Conservation (phyloP, 2,888 invertebrate genomes). For the Andrena bicolor region DNA sequence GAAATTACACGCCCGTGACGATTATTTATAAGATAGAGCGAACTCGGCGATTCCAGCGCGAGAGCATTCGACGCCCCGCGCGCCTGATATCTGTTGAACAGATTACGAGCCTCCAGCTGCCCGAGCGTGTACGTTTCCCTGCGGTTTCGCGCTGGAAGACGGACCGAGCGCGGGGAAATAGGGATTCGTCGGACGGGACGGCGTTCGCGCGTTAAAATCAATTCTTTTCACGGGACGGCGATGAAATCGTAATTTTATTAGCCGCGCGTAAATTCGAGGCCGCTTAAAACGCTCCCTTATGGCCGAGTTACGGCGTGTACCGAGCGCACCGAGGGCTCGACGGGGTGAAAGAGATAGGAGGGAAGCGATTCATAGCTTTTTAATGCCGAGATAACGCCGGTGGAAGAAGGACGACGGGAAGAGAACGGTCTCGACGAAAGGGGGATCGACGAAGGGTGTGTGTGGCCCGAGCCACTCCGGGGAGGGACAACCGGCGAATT, state of each 20-base stretch:
- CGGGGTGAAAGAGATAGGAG: slow-evolving; percentile 56
- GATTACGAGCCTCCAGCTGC: neutral
- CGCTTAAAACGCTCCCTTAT: slow-evolving; percentile 38
- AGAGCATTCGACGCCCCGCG: neutral
- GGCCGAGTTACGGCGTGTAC: slow-evolving; percentile 55
- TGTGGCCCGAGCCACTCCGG: slow-evolving; percentile 22
- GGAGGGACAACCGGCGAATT: slow-evolving; percentile 75
- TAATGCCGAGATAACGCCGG: slow-evolving; percentile 64
- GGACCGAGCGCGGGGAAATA: neutral
- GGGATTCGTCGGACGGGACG: neutral
- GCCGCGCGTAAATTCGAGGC: slow-evolving; percentile 63
- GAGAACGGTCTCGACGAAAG: neutral
- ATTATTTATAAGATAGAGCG: slow-evolving; percentile 34
- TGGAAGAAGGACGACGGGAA: slow-evolving; percentile 11
- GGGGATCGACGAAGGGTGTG: slow-evolving; percentile 44
- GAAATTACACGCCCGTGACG: slow-evolving; percentile 22
- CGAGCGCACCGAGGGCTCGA: slow-evolving; percentile 33
- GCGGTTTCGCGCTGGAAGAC: neutral
- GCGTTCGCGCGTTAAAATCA: slow-evolving; percentile 57
- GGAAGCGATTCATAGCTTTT: slow-evolving; percentile 73
- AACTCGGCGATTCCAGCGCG: neutral
- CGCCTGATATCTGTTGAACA: slow-evolving; percentile 2
- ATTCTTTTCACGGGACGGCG: slow-evolving; percentile 50
- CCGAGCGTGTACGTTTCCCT: neutral
- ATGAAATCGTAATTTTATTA: slow-evolving; percentile 73